Percentiles rank a stretch among this genome's conserved stretches.
Conservation (phyloP, 2,888 invertebrate genomes). For the Thereva nobilitata region DNA sequence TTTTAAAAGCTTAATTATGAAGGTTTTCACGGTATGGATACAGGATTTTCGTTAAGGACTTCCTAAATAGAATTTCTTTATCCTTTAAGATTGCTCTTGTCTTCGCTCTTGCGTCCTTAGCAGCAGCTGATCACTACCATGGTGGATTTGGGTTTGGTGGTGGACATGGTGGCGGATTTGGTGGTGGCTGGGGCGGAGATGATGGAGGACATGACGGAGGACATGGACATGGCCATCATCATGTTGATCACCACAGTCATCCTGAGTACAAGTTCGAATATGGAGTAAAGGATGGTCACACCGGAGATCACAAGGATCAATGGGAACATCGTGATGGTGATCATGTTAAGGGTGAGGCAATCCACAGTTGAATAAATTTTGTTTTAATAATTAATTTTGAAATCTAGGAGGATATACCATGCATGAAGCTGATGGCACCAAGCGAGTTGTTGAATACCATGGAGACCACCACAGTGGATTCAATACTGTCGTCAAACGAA, state of each 20-base stretch:
- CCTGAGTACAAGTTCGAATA: constrained; percentile 60
- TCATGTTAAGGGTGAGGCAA: constrained; percentile 56
- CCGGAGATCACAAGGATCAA: constrained; percentile 60
- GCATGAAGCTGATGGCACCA: constrained; percentile 60
- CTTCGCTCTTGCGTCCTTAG: no score
- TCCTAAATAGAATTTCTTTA: no score
- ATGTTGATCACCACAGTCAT: constrained; percentile 57
- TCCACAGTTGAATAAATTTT: not conserved
- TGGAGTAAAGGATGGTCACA: constrained; percentile 59
- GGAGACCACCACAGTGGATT: constrained; percentile 60
- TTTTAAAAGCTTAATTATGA: no score
- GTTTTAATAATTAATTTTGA: not conserved
- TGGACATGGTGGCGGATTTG: not conserved
- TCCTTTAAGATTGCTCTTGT: no score
- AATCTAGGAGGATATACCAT: constrained; percentile 56
- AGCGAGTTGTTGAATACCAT: constrained; percentile 60
- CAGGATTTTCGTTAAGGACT: no score
- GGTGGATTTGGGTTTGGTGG: not conserved
- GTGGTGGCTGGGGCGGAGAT: constrained; percentile 13
- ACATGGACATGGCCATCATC: constrained; percentile 47
- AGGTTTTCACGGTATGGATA: no score
- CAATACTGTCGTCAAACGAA: constrained; percentile 60
- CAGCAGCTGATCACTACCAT: no score
- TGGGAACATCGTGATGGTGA: constrained; percentile 62
- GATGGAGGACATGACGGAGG: constrained; percentile 20